Conservation (phyloP, 1,140 invertebrate genomes). For the Hetaerina americana region DNA sequence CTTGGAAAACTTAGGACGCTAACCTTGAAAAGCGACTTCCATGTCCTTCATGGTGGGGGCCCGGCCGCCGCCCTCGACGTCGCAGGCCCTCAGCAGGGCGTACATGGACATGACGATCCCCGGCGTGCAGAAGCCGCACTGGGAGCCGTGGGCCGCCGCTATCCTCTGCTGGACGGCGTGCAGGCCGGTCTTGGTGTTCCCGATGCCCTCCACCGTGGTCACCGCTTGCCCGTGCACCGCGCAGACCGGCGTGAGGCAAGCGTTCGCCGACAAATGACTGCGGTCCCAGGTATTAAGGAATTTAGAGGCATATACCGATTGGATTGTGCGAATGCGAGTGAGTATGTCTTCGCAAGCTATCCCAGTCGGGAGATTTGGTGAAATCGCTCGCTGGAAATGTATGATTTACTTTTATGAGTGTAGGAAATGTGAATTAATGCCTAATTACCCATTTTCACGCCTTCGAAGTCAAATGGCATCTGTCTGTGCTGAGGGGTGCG, state of each 20-base stretch:
- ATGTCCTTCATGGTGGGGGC: slow-evolving; percentile 45
- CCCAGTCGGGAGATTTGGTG: too few relatives aligned
- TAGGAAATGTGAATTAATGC: too few relatives aligned
- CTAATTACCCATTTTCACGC: too few relatives aligned
- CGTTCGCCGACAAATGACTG: slow-evolving; percentile 81
- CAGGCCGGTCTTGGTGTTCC: slow-evolving; percentile 50
- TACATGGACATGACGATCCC: slow-evolving; percentile 95
- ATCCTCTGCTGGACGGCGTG: slow-evolving; percentile 79
- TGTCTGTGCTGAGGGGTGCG: too few relatives aligned
- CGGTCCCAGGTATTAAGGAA: too few relatives aligned
- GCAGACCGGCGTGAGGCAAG: slow-evolving; percentile 73
- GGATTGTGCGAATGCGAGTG: too few relatives aligned
- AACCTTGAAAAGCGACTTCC: slow-evolving; percentile 68
- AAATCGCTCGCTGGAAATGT: too few relatives aligned
- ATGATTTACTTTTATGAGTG: too few relatives aligned
- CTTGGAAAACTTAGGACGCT: too few relatives aligned
- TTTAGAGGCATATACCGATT: too few relatives aligned
- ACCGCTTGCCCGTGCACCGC: slow-evolving; percentile 71
- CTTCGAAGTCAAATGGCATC: too few relatives aligned
- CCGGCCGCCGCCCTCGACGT: slow-evolving; percentile 34
- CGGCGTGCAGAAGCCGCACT: slow-evolving; percentile 85
- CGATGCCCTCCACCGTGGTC: slow-evolving; percentile 81
- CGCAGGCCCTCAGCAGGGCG: slow-evolving; percentile 51
- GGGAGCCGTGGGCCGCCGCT: slow-evolving; percentile 74
- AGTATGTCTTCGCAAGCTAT: too few relatives aligned